phyloP scores from a whole-genome alignment of 2,797 vertebrate genomes.

The Lacerta viridis region DNA sequence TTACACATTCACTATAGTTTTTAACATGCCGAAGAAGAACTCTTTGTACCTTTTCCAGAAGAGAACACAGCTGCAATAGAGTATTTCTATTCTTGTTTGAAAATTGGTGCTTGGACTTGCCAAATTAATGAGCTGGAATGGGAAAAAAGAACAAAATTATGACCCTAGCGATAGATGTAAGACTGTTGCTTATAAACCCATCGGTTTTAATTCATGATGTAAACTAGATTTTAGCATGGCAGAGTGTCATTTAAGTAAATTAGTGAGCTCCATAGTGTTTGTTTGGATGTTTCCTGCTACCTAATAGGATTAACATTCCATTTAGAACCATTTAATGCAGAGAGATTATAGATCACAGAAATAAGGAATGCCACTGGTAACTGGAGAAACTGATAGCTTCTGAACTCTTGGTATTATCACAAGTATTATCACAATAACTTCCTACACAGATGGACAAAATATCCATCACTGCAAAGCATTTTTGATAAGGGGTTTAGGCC shows the following conservation, averaged over 20 bases:
- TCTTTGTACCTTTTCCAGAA: background rate
- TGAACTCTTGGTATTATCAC: too few relatives aligned
- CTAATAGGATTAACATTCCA: slow-evolving; percentile 1
- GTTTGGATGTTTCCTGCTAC: background rate
- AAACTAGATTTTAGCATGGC: slow-evolving; percentile 21
- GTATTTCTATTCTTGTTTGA: background rate
- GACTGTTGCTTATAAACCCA: background rate
- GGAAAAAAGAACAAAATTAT: background rate
- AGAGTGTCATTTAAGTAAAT: slow-evolving; percentile 16
- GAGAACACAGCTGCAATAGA: slow-evolving; percentile 1
- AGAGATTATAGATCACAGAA: background rate
- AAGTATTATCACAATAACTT: too few relatives aligned
- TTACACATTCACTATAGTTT: background rate
- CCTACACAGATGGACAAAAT: background rate
- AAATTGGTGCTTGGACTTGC: background rate
- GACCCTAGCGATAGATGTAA: background rate
- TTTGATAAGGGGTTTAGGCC: background rate
- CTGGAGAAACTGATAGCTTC: too few relatives aligned
- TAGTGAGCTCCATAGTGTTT: background rate
- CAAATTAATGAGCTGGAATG: background rate
- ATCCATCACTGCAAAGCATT: background rate
- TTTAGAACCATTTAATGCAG: background rate
- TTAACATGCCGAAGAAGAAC: background rate
- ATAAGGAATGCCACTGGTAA: too few relatives aligned
- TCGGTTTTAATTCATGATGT: background rate